Evolutionary conservation across 2,113 vertebrate species (phyloP).

Genomic region (Apodemus sylvaticus): DNA sequence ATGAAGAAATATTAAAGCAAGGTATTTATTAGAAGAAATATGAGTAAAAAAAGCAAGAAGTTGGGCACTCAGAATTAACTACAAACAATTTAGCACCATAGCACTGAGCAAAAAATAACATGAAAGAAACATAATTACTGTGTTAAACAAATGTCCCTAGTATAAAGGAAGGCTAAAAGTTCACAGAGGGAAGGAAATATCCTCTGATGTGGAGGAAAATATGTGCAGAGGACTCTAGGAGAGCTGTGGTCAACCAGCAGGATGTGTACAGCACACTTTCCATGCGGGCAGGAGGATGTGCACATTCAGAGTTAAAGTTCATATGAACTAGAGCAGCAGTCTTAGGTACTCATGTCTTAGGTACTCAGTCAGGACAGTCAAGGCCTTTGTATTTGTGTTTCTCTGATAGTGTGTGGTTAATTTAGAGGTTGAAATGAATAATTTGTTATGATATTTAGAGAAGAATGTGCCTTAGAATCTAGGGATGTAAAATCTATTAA

Average conservation of each 20-base stretch:
- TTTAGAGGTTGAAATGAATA: background rate
- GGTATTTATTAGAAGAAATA: conserved; percentile 58
- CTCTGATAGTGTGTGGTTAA: background rate
- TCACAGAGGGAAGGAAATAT: conserved; percentile 45
- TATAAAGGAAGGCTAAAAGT: conserved; percentile 66
- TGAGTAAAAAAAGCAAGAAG: background rate
- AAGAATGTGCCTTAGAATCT: no score
- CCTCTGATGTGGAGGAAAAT: conserved; percentile 49
- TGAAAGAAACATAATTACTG: conserved; percentile 3
- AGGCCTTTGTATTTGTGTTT: rapidly evolving
- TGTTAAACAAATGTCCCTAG: conserved; percentile 36
- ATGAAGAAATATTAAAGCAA: background rate
- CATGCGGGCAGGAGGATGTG: rapidly evolving
- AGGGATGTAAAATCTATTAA: background rate
- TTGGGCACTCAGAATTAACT: conserved; percentile 27
- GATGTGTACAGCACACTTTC: background rate
- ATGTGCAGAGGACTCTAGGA: background rate
- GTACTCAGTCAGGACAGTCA: rapidly evolving
- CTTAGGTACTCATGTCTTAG: rapidly evolving
- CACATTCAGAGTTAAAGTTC: background rate
- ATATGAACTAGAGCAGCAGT: background rate
- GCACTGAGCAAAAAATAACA: background rate
- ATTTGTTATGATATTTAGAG: background rate
- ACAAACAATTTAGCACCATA: background rate
- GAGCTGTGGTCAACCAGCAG: background rate